Percentiles rank a stretch among this genome's conserved stretches.
phyloP scores from a whole-genome alignment of 2,888 invertebrate genomes.

The Cylloceria caligata region DNA sequence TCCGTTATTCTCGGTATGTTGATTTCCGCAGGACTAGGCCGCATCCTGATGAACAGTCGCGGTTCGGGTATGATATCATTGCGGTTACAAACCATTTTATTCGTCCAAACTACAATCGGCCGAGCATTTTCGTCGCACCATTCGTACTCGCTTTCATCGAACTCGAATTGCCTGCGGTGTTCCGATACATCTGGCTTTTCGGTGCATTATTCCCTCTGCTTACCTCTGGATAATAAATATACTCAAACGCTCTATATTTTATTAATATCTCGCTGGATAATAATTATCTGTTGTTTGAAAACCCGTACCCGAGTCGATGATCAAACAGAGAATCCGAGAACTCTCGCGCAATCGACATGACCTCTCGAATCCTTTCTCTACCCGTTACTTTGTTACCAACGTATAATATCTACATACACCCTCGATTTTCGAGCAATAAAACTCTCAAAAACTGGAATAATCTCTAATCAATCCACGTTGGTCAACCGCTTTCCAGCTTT shows the following conservation, averaged over 20 bases:
- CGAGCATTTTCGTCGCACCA: neutral
- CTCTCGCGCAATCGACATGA: neutral
- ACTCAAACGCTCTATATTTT: neutral
- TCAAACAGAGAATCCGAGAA: neutral
- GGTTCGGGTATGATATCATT: neutral
- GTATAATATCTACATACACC: constrained; percentile 25
- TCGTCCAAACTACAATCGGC: neutral
- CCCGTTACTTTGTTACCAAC: constrained; percentile 18
- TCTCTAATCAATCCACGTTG: neutral
- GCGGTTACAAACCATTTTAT: neutral
- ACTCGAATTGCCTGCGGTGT: no score
- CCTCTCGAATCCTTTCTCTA: constrained; percentile 24
- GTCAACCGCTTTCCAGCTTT: neutral
- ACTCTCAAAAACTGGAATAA: neutral
- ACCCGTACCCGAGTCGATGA: neutral
- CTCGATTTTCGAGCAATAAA: constrained; percentile 18
- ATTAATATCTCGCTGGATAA: neutral
- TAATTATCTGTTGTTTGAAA: neutral
- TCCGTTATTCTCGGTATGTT: no score
- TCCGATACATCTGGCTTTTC: neutral
- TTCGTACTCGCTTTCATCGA: neutral
- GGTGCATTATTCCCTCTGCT: constrained; percentile 1
- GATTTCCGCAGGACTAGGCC: neutral
- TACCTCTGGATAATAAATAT: neutral
- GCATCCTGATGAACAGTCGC: neutral